These are phyloP conservation scores for Reinhardtius hippoglossoides DNA, from an alignment of 2,113 vertebrate species.

Conservation along the genomic window DNA sequence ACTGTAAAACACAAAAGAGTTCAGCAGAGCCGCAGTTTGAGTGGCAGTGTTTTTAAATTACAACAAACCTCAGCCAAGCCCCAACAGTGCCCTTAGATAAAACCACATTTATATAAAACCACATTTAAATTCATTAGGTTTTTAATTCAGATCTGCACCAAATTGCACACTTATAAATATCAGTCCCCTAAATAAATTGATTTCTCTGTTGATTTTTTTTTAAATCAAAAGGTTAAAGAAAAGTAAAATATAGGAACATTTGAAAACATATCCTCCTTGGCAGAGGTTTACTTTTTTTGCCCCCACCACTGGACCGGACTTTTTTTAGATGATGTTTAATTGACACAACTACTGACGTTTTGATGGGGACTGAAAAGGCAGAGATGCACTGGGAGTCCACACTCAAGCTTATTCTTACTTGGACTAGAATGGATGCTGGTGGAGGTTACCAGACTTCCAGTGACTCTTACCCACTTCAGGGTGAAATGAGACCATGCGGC, in stretches of 20 bases:
- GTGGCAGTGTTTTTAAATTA: neutral
- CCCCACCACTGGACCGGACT: neutral
- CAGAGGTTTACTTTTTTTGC: neutral
- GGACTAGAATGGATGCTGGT: constrained; percentile 39
- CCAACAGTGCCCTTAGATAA: too few species aligned
- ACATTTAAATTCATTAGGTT: too few species aligned
- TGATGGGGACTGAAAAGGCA: constrained; percentile 18
- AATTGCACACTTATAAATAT: too few species aligned
- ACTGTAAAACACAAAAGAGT: neutral
- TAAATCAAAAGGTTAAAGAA: too few species aligned
- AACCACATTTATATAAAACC: too few species aligned
- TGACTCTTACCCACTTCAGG: constrained; percentile 44
- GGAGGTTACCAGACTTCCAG: constrained; percentile 12
- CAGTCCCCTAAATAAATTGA: too few species aligned
- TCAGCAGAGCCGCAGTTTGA: neutral
- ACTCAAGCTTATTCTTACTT: constrained; percentile 39
- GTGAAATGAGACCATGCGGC: constrained; percentile 49
- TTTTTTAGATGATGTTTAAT: constrained; percentile 40
- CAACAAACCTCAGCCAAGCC: too few species aligned
- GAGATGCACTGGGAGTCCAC: constrained; percentile 24
- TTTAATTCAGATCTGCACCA: too few species aligned
- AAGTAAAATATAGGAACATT: too few species aligned
- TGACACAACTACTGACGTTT: constrained; percentile 21
- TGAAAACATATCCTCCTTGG: too few species aligned
- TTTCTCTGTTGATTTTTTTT: too few species aligned